Evolutionary conservation across 2,113 vertebrate species (phyloP), one percentile per base, ranked within the genome.

Genomic region (Gymnobelideus leadbeateri): DNA sequence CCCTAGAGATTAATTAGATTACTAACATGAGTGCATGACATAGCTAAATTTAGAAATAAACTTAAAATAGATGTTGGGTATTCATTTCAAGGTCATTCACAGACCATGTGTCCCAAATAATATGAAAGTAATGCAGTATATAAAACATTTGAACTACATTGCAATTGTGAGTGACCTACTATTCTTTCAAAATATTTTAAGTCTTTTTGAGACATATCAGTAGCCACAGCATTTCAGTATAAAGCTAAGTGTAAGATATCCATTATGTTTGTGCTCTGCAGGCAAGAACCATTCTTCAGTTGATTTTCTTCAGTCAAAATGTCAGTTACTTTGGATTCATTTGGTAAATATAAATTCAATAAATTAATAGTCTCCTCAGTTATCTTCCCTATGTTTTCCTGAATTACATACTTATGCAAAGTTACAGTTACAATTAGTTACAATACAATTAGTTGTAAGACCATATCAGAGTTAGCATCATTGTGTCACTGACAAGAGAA

Each of bases 1-100:
- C 94, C 23, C 49, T 96, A 94, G 68, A 4, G 0, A 98, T 98
- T 90, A 97, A 98, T 98, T 97, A 97, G 89, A 95, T 68, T 91
- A 97, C 96, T 98, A 98, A 98, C 97, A 97, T 97, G 97, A 96
- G 94, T 95, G 94, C 94, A 92, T 93, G 96, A 97, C 97, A 96
- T 92, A 97, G 97, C 97, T 98, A 98, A 98, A 98, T 98, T 98
- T 99, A 98, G 98, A 98, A 98, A 89, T 0, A 97, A 94, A 92
- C 97, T 98, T 98, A 97, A 92, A 98, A 93, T 84, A 94, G 92
- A 97, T 91, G 89, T 96, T 97, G 96, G 93, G 77, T 97, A 98
- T 98, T 97, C 96, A 97, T 96, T 96, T 98, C 98, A 98, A 99
- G 97, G 98, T 98, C 97, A 97, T 96, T 96, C 97, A 91, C 91